Conservation (phyloP, 2,113 vertebrate species). For the Pampusana beccarii region DNA sequence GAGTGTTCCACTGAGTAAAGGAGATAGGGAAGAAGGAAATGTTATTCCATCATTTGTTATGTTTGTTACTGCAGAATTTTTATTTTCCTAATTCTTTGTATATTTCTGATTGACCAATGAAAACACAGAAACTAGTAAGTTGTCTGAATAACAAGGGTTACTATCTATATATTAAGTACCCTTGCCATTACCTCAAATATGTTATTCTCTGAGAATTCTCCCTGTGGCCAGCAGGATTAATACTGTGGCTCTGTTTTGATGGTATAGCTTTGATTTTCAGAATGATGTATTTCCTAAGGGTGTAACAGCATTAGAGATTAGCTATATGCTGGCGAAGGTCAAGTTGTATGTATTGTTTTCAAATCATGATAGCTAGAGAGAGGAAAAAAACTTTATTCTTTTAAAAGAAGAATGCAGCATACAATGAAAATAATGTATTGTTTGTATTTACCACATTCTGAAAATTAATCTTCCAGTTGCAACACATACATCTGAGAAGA, state of each 20-base stretch:
- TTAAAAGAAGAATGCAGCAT: not conserved
- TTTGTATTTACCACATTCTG: not conserved
- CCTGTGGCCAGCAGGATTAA: not conserved
- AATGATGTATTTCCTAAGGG: not conserved
- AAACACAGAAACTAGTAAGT: not conserved
- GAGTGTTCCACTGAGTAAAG: not conserved
- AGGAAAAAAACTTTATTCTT: not conserved
- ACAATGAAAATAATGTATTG: not conserved
- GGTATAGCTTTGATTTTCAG: not conserved
- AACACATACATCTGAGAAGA: too few species aligned
- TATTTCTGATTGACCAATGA: too few species aligned
- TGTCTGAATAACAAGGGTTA: not conserved
- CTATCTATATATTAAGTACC: not conserved
- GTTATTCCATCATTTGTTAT: not conserved
- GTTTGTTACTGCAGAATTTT: too few species aligned
- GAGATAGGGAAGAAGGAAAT: not conserved
- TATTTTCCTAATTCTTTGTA: too few species aligned
- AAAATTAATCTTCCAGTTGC: not conserved
- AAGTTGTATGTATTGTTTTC: not conserved
- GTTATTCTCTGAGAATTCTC: not conserved
- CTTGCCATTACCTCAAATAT: not conserved
- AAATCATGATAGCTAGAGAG: not conserved
- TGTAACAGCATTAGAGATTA: not conserved
- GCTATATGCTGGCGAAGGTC: not conserved
- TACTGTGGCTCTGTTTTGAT: not conserved